Evolutionary conservation across 1,140 invertebrate species (phyloP), one percentile per base, ranked within the genome.

Genomic region (Drosophila obscura): DNA sequence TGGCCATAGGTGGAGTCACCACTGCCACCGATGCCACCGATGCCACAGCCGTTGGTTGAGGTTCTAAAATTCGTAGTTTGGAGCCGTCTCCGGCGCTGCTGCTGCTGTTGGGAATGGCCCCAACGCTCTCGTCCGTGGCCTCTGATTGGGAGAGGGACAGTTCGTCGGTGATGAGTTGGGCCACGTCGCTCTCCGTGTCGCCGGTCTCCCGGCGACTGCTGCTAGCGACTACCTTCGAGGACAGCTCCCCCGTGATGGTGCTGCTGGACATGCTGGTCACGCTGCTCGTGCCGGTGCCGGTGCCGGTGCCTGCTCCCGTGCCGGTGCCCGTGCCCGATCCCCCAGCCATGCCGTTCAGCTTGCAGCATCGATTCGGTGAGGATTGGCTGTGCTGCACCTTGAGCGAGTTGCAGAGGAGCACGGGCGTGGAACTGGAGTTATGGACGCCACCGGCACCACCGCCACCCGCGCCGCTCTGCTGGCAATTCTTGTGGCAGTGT

Each of bases 401-500:
- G 1, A 92, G 68, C 16, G 91, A 92, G 49, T 81, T 92, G 75
- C 90, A 91, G 8, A 91, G 64, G 45, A 91, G 66, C n/a, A 68
- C 44, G 15, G 84, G 55, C 26, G 64, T 61, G 15, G 67, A 69
- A 6, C 64, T 31, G 45, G 66, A 43, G 45, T 8, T 55, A 9
- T 52, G 16, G 2, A 49, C 39, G 3, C 55, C 64, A 8, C 31
- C 59, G 4, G 68, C 52, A 45, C 63, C 72, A 0, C 13, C 28
- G 22, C 49, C 58, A 7, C 59, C 50, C 0, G 24, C 56, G 0
- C 53, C 59, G 16, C 51, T 75, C 53, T 90, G 81, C 58, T 92
- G 90, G 91, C 95, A 96, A 76, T 95, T 95, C 92, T 95, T 95
- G 79, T 95, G 95, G 87, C 95, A 96, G 80, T 95, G 94, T 67